Evolutionary conservation across 1,140 invertebrate genomes (phyloP), one percentile per base, ranked within the genome.

Genomic region (Pseudomyrmex flavicornis): DNA sequence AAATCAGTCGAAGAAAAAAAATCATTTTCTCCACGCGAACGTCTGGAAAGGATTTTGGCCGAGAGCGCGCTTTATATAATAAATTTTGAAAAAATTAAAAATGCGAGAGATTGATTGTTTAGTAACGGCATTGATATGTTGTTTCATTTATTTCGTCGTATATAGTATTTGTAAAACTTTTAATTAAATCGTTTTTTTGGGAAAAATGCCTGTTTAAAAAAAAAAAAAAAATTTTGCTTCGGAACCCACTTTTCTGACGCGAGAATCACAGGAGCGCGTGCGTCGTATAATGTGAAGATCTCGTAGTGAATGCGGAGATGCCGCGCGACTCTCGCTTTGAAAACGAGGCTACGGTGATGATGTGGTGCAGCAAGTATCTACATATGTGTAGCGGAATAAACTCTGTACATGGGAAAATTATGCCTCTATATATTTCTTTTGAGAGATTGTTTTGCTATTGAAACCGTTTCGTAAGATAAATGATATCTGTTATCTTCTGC

Each of bases 341-440:
- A 84, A 91, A 91, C 52, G 89, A 90, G 90, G 89, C 86, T 89
- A 90, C 84, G 80, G 83, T 83, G 87, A 85, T 65, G 35, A 65
- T 65, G 74, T 13, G 4, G 73, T 75, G 73, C 63, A 75, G 58
- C 59, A 20, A 20, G 46, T 75, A 59, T 3, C 35, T 35, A 59
- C 63, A 63, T 20, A 12, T 12, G 22, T 62, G 17, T 63, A 59
- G 46, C 44, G 15, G 15, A n/a, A 48, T 20, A 9, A 44, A 8
- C 15, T 9, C 44, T 15, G 26, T 10, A 48, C 20, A 75, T 17
- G 22, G n/a, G 35, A 35, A 35, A 7, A 50, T 63, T 22, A 61
- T 50, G 12, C 15, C 59, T 15, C 7, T 12, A 63, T 13, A 50
- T 75, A 35, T 63, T 48, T 62, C 61, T 17, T 50, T 4, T 5